Conservation (phyloP, 1,140 invertebrate genomes). For the Aricia agestis region DNA sequence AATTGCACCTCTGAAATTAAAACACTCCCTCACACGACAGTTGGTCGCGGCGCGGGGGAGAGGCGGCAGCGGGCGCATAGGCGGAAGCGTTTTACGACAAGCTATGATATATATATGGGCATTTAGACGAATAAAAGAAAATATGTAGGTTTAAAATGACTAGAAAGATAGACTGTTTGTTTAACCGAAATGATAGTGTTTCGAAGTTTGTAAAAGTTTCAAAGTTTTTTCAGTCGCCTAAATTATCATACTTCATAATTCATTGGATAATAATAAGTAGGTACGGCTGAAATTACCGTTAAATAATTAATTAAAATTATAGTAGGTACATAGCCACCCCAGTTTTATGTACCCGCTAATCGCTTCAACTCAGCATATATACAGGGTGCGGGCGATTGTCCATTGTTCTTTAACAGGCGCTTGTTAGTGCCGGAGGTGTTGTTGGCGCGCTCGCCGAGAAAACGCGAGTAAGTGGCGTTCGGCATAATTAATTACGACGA, state of each 20-base stretch:
- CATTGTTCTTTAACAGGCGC: slow-evolving; percentile 73
- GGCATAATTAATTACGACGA: slow-evolving; percentile 47
- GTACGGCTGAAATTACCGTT: too few species aligned
- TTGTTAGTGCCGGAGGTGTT: slow-evolving; percentile 62
- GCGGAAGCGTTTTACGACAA: background rate
- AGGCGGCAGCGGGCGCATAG: slow-evolving; percentile 29
- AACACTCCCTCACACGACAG: slow-evolving; percentile 65
- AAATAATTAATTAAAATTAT: background rate
- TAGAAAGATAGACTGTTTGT: too few species aligned
- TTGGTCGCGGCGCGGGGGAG: slow-evolving; percentile 25
- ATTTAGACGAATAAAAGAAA: background rate
- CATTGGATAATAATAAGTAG: too few species aligned
- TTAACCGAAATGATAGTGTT: too few species aligned
- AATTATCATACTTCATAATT: too few species aligned
- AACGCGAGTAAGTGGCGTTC: slow-evolving; percentile 56
- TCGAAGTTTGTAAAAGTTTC: too few species aligned
- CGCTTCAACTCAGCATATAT: slow-evolving; percentile 20
- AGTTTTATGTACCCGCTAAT: slow-evolving; percentile 16
- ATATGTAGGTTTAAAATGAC: background rate
- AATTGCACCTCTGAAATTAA: slow-evolving; percentile 75
- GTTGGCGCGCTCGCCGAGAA: slow-evolving; percentile 56
- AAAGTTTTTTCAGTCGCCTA: too few species aligned
- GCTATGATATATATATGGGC: background rate
- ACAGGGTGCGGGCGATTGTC: slow-evolving; percentile 51
- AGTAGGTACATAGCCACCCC: background rate